A percentile compares a stretch with the other conserved stretches of the same genome.
These are phyloP conservation scores for Ptychobarbus kaznakovi DNA, from an alignment of 2,797 vertebrate species.

Conservation along the genomic window DNA sequence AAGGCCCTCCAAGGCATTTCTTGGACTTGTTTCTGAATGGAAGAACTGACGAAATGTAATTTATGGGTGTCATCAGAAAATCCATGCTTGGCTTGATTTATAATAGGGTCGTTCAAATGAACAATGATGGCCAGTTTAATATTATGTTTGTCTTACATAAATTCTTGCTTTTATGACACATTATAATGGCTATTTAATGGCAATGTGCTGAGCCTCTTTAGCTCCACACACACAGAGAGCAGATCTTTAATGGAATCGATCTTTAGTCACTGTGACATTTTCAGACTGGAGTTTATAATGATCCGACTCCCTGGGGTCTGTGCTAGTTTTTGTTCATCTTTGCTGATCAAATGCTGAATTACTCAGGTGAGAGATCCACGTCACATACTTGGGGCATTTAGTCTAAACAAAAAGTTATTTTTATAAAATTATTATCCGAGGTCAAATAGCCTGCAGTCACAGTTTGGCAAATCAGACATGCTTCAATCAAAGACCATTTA, in stretches of 20 bases:
- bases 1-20: constrained; percentile 19
- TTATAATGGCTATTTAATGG: constrained; percentile 37
- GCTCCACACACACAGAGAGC: not conserved
- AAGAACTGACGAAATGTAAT: constrained; percentile 26
- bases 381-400: not conserved
- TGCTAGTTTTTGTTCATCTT: constrained; percentile 39
- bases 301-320: constrained; percentile 9
- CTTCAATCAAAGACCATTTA: not conserved
- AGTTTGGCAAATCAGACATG: not conserved
- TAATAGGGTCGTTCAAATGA: not conserved
- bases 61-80: constrained; percentile 48
- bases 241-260: constrained; percentile 54
- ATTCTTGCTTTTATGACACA: constrained; percentile 14
- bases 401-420: not conserved
- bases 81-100: constrained; percentile 24
- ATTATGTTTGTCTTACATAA: constrained; percentile 10
- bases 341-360: constrained; percentile 46
- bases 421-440: too few relatives aligned
- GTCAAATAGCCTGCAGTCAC: not conserved
- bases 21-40: constrained; percentile 33
- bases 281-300: constrained; percentile 37
- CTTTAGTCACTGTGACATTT: constrained; percentile 53
- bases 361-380: not conserved
- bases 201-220: constrained; percentile 7
- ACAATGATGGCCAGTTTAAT: constrained; percentile 9